Base-by-base conservation (phyloP, 1,140 invertebrate genomes). In the Antheraea pernyi region DNA sequence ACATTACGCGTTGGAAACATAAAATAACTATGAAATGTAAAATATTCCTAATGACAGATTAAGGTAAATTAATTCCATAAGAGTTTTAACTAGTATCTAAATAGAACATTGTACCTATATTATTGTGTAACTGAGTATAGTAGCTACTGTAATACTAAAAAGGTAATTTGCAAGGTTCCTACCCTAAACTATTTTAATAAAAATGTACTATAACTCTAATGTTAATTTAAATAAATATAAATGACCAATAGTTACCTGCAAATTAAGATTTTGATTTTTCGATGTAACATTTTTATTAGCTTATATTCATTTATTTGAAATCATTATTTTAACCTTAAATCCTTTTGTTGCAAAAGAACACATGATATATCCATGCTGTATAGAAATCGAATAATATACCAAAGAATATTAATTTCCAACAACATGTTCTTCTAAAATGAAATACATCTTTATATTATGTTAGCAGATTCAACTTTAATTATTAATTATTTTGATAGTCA, bases 151-250 rank as follows among this genome's bases (percentile, higher is more conserved):
- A 65, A 80, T 16, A 53, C 46, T 53, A 53, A 80, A 75, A 73
- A 73, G 65, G 76, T 83, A 82, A 86, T 85, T 85, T 84, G 59
- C 79, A 90, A 80, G 85, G 89, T 91, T 91, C 89, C 89, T 91
- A 90, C 78, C 83, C 82, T 79, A 87, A 82, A 86, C 74, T 74
- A 81, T 72, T 75, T 53, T 53, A 53, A 53, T 53, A 53, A 53
- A 53, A 16, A 11, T 53, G 46, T 53, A 83, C 64, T 70, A 65
- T 60, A 66, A 73, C 72, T 63, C 46, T 82, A 83, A 79, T 78
- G 76, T 77, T 82, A 83, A 42, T 42, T 82, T 82, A 82, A 73
- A 77, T 74, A 62, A 78, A 82, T 83, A 75, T 76, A 78, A 78
- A 61, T 59, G 76, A 69, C 70, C 76, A 77, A 78, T 80, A 85